Conservation (phyloP, 2,888 invertebrate species). For the Drosophila lacicola region DNA sequence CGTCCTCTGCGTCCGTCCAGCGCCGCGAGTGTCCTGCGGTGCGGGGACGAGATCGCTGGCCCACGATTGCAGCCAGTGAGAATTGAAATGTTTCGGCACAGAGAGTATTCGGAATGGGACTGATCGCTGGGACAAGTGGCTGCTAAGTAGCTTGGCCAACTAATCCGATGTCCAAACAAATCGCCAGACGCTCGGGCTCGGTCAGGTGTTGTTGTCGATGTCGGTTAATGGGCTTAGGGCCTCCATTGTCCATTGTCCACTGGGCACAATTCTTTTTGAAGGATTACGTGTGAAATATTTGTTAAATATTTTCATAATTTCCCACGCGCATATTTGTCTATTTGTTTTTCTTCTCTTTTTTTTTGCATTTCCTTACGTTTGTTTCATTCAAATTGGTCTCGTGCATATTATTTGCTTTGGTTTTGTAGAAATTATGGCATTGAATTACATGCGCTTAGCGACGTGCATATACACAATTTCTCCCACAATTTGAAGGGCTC, state of each 20-base stretch:
- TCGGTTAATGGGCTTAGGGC: conserved; percentile 48
- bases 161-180: conserved; percentile 56
- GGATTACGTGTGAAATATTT: conserved; percentile 48
- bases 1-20: conserved; percentile 13
- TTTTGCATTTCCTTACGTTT: conserved; percentile 31
- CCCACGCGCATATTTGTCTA: conserved; percentile 62
- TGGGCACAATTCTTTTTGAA: conserved; percentile 7
- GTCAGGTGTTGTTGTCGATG: conserved; percentile 45
- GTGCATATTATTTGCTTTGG: conserved; percentile 58
- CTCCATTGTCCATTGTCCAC: conserved; percentile 26
- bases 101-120: neutral
- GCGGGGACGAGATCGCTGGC: conserved; percentile 55
- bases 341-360: conserved; percentile 10
- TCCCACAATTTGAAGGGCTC: conserved; percentile 60
- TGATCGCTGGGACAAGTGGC: conserved; percentile 50
- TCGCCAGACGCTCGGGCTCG: conserved; percentile 11
- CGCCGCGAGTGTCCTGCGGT: conserved; percentile 58
- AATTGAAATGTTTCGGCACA: conserved; percentile 66
- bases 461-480: conserved; percentile 41
- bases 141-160: conserved; percentile 52
- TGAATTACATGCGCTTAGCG: conserved; percentile 56
- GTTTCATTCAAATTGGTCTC: conserved; percentile 28
- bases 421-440: conserved; percentile 62
- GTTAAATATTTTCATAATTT: conserved; percentile 55
- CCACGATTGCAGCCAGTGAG: conserved; percentile 47